Evolutionary conservation across 2,797 vertebrate species (phyloP), one percentile per base, ranked within the genome.

Genomic region (Galaxias olidus): DNA sequence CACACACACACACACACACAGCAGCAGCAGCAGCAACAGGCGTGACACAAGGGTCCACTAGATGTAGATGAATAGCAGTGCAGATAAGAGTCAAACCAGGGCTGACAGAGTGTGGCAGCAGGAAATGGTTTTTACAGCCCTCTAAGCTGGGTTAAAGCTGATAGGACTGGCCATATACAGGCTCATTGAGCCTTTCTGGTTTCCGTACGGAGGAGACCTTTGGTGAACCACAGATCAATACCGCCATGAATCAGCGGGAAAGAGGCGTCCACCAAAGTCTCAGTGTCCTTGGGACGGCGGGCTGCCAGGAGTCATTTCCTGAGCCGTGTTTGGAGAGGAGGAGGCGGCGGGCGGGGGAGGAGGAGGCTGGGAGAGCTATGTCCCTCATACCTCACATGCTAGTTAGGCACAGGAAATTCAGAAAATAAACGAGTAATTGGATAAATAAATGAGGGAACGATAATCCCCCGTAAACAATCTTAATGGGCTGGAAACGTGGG

Each of bases 361-460:
- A 74, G 78, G 84, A 84, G 78, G 72, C 69, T 79, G 66, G 71
- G 69, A 71, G 72, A 62, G 13, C n/a, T 67, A 76, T 46, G 65
- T 73, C 74, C 63, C 57, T 79, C 69, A 42, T 70, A 66, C 59
- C 61, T 68, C 67, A 63, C 63, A 70, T 65, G 67, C 69, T 76
- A 52, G 65, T 75, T 75, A 67, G 52, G 73, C 53, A 57, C 61
- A 78, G 84, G 78, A 87, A 87, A 77, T 46, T 14, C 59, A 78
- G 75, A 76, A 79, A 76, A 85, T 75, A 81, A 85, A 80, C 46
- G 1, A 77, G 70, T 71, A 72, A 86, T 86, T 79, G 68, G 71
- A 69, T 71, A 78, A 87, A 88, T 77, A 84, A 84, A 87, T 40
- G 43, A 73, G 61, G 61, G 46, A 73, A 63, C 77, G 69, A 82